phyloP scores from a whole-genome alignment of 2,797 vertebrate genomes.

The Geotrypetes seraphini region DNA sequence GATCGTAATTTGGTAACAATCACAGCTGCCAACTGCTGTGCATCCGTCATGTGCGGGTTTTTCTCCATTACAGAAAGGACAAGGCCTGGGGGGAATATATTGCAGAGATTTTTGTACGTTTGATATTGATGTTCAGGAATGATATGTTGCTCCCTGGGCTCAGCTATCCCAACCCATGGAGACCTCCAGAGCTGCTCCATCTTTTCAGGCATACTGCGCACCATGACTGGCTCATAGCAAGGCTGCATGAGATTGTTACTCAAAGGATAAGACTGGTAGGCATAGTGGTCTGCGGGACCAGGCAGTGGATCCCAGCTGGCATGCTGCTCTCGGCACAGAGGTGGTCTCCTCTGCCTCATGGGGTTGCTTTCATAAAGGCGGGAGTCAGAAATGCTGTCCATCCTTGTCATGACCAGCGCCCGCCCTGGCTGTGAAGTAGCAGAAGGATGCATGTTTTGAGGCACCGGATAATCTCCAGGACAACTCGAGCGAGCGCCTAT shows the following conservation, averaged over 20 bases:
- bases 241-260: slow-evolving; percentile 88
- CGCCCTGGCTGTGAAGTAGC: slow-evolving; percentile 75
- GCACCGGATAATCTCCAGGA: slow-evolving; percentile 83
- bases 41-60: slow-evolving; percentile 91
- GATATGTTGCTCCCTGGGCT: slow-evolving; percentile 76
- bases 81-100: slow-evolving; percentile 89
- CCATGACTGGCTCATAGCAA: slow-evolving; percentile 93
- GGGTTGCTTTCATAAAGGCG: slow-evolving; percentile 93
- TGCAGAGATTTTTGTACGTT: slow-evolving; percentile 96
- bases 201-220: slow-evolving; percentile 96
- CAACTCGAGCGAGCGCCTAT: slow-evolving; percentile 83
- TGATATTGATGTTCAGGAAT: slow-evolving; percentile 95
- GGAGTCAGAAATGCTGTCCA: slow-evolving; percentile 97
- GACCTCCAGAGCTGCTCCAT: slow-evolving; percentile 97
- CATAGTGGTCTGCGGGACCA: slow-evolving; percentile 74
- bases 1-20: slow-evolving; percentile 92
- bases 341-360: slow-evolving; percentile 80
- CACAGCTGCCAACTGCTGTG: slow-evolving; percentile 90
- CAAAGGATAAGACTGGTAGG: slow-evolving; percentile 82
- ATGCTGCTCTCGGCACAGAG: slow-evolving; percentile 94
- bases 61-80: slow-evolving; percentile 97
- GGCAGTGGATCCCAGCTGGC: slow-evolving; percentile 95
- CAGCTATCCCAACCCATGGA: slow-evolving; percentile 77
- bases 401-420: slow-evolving; percentile 94
- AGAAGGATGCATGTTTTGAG: slow-evolving; percentile 73